A percentile compares a stretch with the other conserved stretches of the same genome.
phyloP scores from a whole-genome alignment of 2,113 vertebrate genomes.

The Microcebus lehilahytsara region DNA sequence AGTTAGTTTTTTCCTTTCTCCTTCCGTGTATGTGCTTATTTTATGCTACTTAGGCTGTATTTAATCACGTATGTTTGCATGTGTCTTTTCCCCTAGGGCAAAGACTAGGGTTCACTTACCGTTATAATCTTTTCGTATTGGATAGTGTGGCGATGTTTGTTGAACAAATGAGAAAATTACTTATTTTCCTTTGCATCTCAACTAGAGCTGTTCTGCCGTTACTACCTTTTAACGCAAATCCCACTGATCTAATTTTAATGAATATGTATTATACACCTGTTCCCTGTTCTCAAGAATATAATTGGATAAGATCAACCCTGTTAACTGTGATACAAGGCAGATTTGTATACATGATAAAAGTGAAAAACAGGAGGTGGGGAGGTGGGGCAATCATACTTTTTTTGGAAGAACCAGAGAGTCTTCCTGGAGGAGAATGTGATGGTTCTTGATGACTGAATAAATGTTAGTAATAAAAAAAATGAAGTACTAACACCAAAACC shows the following conservation, averaged over 20 bases:
- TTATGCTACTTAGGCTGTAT: neutral
- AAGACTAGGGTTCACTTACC: neutral
- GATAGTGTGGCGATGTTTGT: neutral
- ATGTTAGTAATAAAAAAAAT: neutral
- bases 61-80: neutral
- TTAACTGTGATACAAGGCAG: neutral
- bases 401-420: neutral
- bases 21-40: neutral
- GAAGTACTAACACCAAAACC: neutral
- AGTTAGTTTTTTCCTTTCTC: neutral
- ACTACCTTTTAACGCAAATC: neutral
- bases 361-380: neutral
- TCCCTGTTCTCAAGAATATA: neutral
- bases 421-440: neutral
- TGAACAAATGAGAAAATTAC: neutral
- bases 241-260: neutral
- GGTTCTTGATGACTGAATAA: neutral
- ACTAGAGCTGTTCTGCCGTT: neutral
- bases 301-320: neutral
- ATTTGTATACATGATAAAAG: constrained; percentile 1
- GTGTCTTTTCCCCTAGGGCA: neutral
- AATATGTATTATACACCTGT: neutral
- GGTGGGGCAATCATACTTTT: neutral
- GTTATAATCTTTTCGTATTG: neutral
- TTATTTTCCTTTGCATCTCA: neutral